Base-by-base conservation (phyloP, 2,113 vertebrate species). In the Bothrops jararaca region DNA sequence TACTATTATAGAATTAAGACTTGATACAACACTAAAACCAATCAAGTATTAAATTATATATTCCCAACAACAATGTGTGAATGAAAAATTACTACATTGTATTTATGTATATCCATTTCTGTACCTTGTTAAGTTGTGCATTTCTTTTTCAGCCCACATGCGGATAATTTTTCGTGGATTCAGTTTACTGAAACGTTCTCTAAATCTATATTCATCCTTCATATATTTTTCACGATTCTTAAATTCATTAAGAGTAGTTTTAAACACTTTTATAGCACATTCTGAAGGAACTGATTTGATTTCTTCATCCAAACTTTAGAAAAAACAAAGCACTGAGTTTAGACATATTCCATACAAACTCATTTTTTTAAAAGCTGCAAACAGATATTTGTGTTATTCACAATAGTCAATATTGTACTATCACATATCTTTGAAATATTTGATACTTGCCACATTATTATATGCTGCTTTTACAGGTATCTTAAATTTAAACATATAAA, bases 141-240 rank as follows among this genome's bases (percentile, higher is more conserved):
- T 99, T 98, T 99, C 99, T 96, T 99, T 99, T 97, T 99, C 99
- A 93, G 99, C 99, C 99, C 99, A 99, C 97, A 99, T 98, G 39
- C 98, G 97, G 96, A 99, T 99, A 96, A 99, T 96, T 96, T 99
- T 99, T 53, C 99, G 98, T 2, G 99, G 99, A 98, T 99, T 99
- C 96, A 99, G 96, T 94, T 99, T 99, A 97, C 99, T 99, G 98
- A 99, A 99, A 92, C 99, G 99, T 23, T 99, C 99, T 90, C 97
- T 99, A 97, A 99, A 99, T 95, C 99, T 98, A 93, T 99, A 99
- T 95, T 99, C 99, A 95, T 99, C 99, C 95, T 99, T 99, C 95
- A 99, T 99, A 95, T 99, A 99, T 93, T 99, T 99, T 96, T 99
- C 99, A 52, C 99, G 96, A 97, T 99, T 99, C 97, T 98, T 99